Evolutionary conservation across 2,113 vertebrate genomes (phyloP), one percentile per base, ranked within the genome.

Genomic region (Ciconia boyciana): DNA sequence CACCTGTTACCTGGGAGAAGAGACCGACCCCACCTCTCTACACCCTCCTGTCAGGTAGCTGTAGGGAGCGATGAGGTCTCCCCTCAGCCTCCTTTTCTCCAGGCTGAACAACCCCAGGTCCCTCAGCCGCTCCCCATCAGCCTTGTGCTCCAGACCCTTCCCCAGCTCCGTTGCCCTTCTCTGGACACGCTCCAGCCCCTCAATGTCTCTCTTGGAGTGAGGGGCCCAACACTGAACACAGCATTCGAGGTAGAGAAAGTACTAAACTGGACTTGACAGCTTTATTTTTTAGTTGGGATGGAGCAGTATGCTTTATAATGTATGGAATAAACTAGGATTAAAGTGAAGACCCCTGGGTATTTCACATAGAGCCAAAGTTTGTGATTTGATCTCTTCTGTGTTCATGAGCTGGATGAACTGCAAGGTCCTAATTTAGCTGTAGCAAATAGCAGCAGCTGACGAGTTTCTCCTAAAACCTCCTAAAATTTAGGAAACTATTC

Each of bases 351-450:
- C 36, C 32, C 12, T 65, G 77, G 52, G 62, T 79, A 61, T 78
- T 72, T 64, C 94, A 62, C 48, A 24, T 3, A 57, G 49, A 90
- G 87, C 54, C 7, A 11, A 44, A 64, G 46, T 58, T 25, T 94
- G 94, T 66, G 89, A 95, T 91, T 75, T 96, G 91, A 93, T 90
- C 78, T 92, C 70, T 41, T 68, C 90, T 68, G 48, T 78, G 41
- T 41, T 89, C 72, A 61, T 11, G 32, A 93, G 70, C 52, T 89
- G 70, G 69, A 78, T 48, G 65, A 96, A 75, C 61, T 36, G 28
- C 21, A 21, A 71, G 55, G 60, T 85, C 81, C 93, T 85, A 91
- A 91, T 85, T 96, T 89, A 96, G 89, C 83, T 85, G n/a, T 11
- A 74, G 78, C 54, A 94, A 93, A 51, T 15, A 83, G 1, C 84